Evolutionary conservation across 2,797 vertebrate genomes (phyloP), one percentile per base, ranked within the genome.

Genomic region (Parauchenoglanis punctatus): DNA sequence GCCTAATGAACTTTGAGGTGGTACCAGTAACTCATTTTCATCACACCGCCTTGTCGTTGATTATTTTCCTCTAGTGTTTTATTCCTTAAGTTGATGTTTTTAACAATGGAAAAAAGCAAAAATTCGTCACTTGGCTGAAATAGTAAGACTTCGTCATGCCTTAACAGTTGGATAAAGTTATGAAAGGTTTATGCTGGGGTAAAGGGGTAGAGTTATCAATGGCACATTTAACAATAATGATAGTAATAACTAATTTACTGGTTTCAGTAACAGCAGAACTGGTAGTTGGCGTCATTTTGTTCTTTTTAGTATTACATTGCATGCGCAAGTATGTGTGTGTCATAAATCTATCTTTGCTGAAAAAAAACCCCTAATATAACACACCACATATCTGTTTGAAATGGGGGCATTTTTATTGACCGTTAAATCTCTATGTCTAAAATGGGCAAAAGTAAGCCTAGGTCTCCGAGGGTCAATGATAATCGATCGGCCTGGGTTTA

Each of bases 401-500:
- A 68, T 68, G 7, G 46, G 58, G 63, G 3, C 12, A 12, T 49
- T 83, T 65, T 67, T 83, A 83, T 83, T 20, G 81, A 68, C 44
- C 17, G n/a, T 52, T 67, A 68, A 67, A 83, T 83, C 44, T 67
- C 46, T 2, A n/a, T 31, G 81, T 83, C n/a, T 67, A 83, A 67
- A 68, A 68, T 6, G 44, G 46, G 25, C 61, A 54, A 52, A 83
- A 68, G 81, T 49, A 83, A 83, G n/a, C 44, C 44, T 67, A 31
- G 63, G 31, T 44, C 81, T 67, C 46, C 0, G 81, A 83, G 44
- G 44, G 81, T 83, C 81, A 68, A 83, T 68, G 63, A 31, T 68
- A 67, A 83, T 83, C 46, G 81, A 83, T 67, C 17, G 61, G 15
- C 81, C 61, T 20, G 81, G 61, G 61, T 54, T 68, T 83, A 67